phyloP scores from a whole-genome alignment of 2,888 invertebrate genomes.

The Troides oblongomaculatus region DNA sequence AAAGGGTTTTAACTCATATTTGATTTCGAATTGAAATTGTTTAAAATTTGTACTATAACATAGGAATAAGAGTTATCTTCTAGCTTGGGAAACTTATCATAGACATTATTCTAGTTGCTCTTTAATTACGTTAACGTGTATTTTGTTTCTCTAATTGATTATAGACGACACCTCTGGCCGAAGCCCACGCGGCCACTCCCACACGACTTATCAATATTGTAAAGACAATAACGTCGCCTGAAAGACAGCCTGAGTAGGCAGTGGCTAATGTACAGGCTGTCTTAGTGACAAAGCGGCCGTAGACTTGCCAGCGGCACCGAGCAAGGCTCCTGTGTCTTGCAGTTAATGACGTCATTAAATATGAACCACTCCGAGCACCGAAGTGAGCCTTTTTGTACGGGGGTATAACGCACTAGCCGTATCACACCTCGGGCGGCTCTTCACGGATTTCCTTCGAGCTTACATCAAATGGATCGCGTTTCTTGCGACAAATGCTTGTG shows the following conservation, averaged over 20 bases:
- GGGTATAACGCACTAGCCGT: constrained; percentile 35
- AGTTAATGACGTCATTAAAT: constrained; percentile 78
- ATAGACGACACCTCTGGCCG: constrained; percentile 4
- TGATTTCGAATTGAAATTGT: no score
- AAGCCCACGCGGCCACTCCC: constrained; percentile 31
- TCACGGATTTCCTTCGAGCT: constrained; percentile 31
- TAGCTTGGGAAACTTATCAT: no score
- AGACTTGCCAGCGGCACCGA: constrained; percentile 46
- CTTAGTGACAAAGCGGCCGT: constrained; percentile 46
- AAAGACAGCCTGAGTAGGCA: constrained; percentile 23
- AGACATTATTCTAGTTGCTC: background rate
- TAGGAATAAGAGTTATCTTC: no score
- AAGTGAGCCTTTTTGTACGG: constrained; percentile 43
- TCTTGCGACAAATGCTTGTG: constrained; percentile 12
- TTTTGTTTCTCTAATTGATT: constrained; percentile 21
- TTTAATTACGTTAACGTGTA: constrained; percentile 24
- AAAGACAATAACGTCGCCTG: constrained; percentile 26
- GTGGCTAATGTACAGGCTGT: constrained; percentile 36
- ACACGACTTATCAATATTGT: constrained; percentile 32
- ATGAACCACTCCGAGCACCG: constrained; percentile 53
- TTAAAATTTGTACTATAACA: no score
- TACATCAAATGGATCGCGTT: constrained; percentile 18
- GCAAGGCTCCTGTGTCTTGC: constrained; percentile 58
- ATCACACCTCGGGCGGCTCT: constrained; percentile 30
- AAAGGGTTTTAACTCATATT: no score